Conservation (phyloP, 2,888 invertebrate genomes). For the Augiades crinisus region DNA sequence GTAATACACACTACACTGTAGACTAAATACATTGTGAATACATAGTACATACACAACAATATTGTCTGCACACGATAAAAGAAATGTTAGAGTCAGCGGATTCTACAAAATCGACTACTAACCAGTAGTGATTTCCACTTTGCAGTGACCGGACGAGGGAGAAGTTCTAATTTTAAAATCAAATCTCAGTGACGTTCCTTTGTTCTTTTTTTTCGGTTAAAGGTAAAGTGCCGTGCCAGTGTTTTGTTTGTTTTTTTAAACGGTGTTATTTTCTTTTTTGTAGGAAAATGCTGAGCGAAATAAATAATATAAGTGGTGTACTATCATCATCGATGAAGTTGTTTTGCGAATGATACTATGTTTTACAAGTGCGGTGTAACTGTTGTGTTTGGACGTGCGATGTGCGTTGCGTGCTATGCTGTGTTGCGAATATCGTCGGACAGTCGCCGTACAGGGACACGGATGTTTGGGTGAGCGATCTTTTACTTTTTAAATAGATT, state of each 20-base stretch:
- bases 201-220: conserved; percentile 3
- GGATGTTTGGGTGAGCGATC: conserved; percentile 48
- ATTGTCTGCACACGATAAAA: conserved; percentile 55
- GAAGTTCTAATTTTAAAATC: conserved; percentile 69
- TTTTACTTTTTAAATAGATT: no score
- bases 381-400: conserved; percentile 67
- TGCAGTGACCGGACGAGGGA: conserved; percentile 79
- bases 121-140: conserved; percentile 79
- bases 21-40: conserved; percentile 41
- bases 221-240: conserved; percentile 66
- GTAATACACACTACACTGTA: conserved; percentile 27
- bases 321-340: conserved; percentile 77
- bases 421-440: conserved; percentile 52
- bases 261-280: conserved; percentile 73
- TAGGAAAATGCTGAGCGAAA: conserved; percentile 80
- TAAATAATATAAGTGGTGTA: conserved; percentile 80
- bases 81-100: conserved; percentile 55
- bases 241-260: conserved; percentile 51
- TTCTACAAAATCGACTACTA: conserved; percentile 51
- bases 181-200: conserved; percentile 47
- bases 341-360: conserved; percentile 79
- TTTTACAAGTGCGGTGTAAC: conserved; percentile 70
- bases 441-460: conserved; percentile 40
- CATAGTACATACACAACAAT: conserved; percentile 47
- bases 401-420: conserved; percentile 67